These are phyloP conservation scores for Troilus luridus DNA, from an alignment of 2,888 invertebrate genomes.

Conservation along the genomic window DNA sequence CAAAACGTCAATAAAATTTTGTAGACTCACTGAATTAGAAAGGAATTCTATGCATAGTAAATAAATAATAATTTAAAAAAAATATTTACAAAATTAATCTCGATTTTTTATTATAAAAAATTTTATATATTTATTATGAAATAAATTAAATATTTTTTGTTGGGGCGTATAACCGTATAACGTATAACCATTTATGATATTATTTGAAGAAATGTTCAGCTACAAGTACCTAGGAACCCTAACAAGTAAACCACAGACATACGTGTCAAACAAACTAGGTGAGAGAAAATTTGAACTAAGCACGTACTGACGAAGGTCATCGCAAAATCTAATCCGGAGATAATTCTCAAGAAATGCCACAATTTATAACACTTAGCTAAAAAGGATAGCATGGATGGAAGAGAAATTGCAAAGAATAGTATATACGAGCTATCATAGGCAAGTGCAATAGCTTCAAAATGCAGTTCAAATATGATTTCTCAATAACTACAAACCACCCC, in stretches of 20 bases:
- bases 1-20: too few relatives aligned
- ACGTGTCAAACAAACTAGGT: neutral
- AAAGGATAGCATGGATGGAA: neutral
- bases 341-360: neutral
- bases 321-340: neutral
- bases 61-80: too few relatives aligned
- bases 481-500: too few relatives aligned
- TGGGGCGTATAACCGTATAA: too few relatives aligned
- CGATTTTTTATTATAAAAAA: too few relatives aligned
- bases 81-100: too few relatives aligned
- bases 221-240: neutral
- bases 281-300: neutral
- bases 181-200: too few relatives aligned
- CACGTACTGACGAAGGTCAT: conserved; percentile 1
- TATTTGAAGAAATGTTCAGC: too few relatives aligned
- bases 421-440: neutral
- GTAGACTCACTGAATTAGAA: too few relatives aligned
- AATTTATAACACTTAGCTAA: neutral
- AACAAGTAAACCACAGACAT: neutral
- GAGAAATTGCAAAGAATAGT: neutral
- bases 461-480: neutral
- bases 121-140: too few relatives aligned
- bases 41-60: too few relatives aligned
- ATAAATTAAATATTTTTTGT: too few relatives aligned
- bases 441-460: neutral